Percentiles rank a stretch among this genome's conserved stretches.
phyloP scores from a whole-genome alignment of 53 echinoderm and acorn worm genomes.

The Henricia sp. region DNA sequence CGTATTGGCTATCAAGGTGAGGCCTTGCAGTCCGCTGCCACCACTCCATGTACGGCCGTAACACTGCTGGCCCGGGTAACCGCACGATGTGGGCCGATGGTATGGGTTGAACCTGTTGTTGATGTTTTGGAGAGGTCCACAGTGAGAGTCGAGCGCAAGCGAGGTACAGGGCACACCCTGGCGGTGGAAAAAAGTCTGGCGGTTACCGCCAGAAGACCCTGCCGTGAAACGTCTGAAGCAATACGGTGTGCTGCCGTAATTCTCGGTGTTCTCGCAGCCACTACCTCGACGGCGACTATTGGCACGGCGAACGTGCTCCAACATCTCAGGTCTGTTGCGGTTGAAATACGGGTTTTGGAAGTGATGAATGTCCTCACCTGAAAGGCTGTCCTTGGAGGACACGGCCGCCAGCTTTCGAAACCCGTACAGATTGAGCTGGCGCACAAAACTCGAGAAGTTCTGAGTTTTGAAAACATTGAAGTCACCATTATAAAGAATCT shows the following conservation, averaged over 20 bases:
- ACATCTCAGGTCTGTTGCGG: slow-evolving; percentile 77
- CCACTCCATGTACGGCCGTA: slow-evolving; percentile 15
- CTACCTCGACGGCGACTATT: slow-evolving; percentile 56
- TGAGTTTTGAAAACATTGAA: slow-evolving; percentile 93
- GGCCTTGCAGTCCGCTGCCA: slow-evolving; percentile 32
- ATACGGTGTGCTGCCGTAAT: slow-evolving; percentile 29
- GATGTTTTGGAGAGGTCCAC: slow-evolving; percentile 34
- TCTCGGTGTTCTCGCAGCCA: slow-evolving; percentile 38
- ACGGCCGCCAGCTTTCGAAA: slow-evolving; percentile 84
- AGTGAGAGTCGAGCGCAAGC: not conserved
- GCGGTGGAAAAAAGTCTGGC: slow-evolving; percentile 44
- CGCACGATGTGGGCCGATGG: not conserved
- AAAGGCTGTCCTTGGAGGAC: slow-evolving; percentile 25
- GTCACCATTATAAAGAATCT: slow-evolving; percentile 80
- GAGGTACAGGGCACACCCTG: slow-evolving; percentile 46
- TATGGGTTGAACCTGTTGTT: slow-evolving; percentile 42
- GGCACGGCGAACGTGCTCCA: slow-evolving; percentile 84
- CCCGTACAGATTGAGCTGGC: slow-evolving; percentile 95
- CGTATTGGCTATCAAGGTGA: slow-evolving; percentile 68
- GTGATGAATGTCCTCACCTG: slow-evolving; percentile 67
- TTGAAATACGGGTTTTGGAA: slow-evolving; percentile 86
- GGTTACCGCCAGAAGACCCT: not conserved
- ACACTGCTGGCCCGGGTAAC: not conserved
- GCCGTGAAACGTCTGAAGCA: not conserved
- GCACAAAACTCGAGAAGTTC: slow-evolving; percentile 97